Conservation (phyloP, 1,140 invertebrate genomes). For the Bombus huntii region DNA sequence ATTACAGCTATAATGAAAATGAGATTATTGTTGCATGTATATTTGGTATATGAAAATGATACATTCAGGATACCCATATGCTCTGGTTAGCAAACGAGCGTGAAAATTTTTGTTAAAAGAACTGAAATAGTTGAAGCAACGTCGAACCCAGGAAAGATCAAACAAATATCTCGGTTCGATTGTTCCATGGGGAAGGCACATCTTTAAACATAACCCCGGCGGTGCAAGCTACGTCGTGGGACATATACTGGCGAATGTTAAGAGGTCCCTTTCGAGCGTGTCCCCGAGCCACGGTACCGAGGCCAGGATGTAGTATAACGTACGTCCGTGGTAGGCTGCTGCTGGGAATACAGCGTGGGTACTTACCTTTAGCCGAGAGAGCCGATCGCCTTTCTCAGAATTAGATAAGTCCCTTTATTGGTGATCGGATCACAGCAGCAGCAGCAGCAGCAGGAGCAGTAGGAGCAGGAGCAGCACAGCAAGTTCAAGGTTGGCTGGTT, state of each 20-base stretch:
- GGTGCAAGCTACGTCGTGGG: constrained; percentile 16
- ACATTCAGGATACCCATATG: no score
- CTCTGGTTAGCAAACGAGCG: no score
- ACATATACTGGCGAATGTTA: constrained; percentile 37
- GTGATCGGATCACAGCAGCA: constrained; percentile 76
- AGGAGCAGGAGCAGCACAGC: constrained; percentile 39
- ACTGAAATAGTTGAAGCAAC: neutral
- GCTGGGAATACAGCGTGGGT: constrained; percentile 53
- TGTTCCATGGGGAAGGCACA: constrained; percentile 11
- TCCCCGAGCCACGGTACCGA: constrained; percentile 12
- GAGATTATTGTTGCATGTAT: no score
- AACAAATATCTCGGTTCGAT: constrained; percentile 27
- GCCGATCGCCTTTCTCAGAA: constrained; percentile 75
- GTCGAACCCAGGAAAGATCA: neutral
- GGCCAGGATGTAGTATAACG: constrained; percentile 40
- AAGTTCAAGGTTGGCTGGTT: constrained; percentile 68
- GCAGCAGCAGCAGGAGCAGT: constrained; percentile 58
- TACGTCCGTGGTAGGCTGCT: constrained; percentile 23
- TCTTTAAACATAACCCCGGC: constrained; percentile 32
- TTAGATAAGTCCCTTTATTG: constrained; percentile 78
- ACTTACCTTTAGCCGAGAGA: constrained; percentile 61
- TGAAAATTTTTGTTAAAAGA: no score
- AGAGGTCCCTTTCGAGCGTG: constrained; percentile 38
- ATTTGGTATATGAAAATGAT: no score
- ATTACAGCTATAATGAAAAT: no score